Evolutionary conservation across 2,888 invertebrate genomes (phyloP).

Genomic region (Dasysyrphus albostriatus): DNA sequence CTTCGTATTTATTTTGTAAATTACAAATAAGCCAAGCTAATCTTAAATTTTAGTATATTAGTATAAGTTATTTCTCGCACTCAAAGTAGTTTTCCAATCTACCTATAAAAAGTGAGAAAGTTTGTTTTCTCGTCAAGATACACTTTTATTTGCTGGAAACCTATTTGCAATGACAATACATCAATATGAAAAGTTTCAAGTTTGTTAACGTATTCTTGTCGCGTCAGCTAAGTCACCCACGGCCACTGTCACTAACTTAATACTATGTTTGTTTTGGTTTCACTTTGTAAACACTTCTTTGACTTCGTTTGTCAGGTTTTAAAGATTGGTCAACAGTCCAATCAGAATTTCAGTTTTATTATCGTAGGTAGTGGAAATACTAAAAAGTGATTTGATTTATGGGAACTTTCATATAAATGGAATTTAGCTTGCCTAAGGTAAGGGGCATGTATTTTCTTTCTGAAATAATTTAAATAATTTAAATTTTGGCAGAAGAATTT

Average conservation of each 20-base stretch:
- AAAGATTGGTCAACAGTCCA: background rate
- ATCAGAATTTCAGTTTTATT: background rate
- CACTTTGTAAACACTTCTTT: background rate
- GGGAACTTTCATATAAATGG: too few relatives aligned
- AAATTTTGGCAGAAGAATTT: too few relatives aligned
- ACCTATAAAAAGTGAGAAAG: background rate
- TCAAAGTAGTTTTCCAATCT: background rate
- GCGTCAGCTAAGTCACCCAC: background rate
- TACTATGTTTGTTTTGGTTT: background rate
- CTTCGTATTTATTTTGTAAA: too few relatives aligned
- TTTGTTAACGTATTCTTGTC: background rate
- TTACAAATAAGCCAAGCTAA: too few relatives aligned
- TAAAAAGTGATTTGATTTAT: too few relatives aligned
- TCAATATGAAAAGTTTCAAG: background rate
- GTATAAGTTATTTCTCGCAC: background rate
- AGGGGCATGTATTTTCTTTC: too few relatives aligned
- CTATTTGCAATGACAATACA: background rate
- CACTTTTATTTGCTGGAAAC: background rate
- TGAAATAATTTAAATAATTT: too few relatives aligned
- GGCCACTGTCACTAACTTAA: background rate
- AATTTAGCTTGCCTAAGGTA: too few relatives aligned
- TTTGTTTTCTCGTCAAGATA: background rate
- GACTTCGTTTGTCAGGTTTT: background rate
- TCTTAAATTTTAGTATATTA: too few relatives aligned
- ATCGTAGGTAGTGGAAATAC: too few relatives aligned